Conservation (phyloP, 1,140 invertebrate genomes). For the Drosophila prosaltans region DNA sequence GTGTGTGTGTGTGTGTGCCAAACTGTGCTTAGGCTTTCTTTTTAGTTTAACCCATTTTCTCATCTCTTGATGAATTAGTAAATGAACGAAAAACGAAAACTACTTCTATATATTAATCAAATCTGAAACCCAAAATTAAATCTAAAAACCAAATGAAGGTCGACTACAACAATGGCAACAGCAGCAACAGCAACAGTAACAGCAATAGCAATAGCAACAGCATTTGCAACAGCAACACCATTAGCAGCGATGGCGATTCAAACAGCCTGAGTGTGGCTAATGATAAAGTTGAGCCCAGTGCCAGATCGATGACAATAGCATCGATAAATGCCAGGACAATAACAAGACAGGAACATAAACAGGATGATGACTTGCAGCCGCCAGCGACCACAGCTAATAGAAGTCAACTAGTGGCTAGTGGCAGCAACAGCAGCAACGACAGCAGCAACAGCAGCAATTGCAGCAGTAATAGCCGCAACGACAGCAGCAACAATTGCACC, state of each 20-base stretch:
- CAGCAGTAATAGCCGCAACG: conserved; percentile 31
- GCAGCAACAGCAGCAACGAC: neutral
- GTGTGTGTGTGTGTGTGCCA: neutral
- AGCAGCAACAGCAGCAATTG: neutral
- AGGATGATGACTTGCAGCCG: conserved; percentile 1
- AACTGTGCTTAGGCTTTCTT: conserved; percentile 27
- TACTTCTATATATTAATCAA: conserved; percentile 25
- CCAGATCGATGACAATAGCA: neutral
- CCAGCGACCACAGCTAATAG: neutral
- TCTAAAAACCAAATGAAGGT: conserved; percentile 47
- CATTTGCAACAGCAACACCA: conserved; percentile 30
- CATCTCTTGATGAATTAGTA: conserved; percentile 8
- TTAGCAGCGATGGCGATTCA: conserved; percentile 29
- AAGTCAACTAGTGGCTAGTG: neutral
- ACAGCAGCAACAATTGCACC: conserved; percentile 32
- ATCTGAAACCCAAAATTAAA: conserved; percentile 11
- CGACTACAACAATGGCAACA: conserved; percentile 61
- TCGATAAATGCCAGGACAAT: conserved; percentile 2
- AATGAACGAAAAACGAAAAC: conserved; percentile 15
- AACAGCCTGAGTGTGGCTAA: neutral
- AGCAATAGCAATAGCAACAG: conserved; percentile 35
- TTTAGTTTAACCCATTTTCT: conserved; percentile 31
- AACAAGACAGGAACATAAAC: neutral
- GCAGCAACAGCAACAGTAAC: conserved; percentile 23
- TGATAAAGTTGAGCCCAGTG: conserved; percentile 5